These are phyloP conservation scores for Delichon dasypus DNA, from an alignment of 2,797 vertebrate genomes.

Conservation along the genomic window DNA sequence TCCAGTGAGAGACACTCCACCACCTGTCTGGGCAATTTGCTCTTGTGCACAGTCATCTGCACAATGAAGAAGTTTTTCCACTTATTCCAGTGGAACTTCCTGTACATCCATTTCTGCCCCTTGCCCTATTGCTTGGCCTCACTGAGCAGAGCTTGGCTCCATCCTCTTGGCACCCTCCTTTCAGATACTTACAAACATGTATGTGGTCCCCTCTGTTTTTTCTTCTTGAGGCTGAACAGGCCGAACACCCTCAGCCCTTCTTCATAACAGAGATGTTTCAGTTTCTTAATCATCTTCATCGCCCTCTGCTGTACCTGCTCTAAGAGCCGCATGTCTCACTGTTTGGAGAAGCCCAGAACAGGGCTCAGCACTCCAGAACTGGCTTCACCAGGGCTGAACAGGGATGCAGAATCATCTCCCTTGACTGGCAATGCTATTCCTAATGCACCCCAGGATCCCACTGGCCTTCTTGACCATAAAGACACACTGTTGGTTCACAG, in stretches of 20 bases:
- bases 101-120: neutral
- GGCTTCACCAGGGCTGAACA: neutral
- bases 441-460: neutral
- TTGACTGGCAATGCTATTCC: accelerated
- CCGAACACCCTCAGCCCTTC: neutral
- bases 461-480: neutral
- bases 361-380: neutral
- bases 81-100: neutral
- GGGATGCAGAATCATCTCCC: neutral
- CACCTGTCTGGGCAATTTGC: neutral
- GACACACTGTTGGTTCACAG: neutral
- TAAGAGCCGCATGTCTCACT: neutral
- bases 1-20: no score
- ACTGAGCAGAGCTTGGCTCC: accelerated
- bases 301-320: neutral
- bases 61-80: neutral
- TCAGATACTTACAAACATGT: neutral
- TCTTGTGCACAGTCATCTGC: accelerated
- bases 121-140: neutral
- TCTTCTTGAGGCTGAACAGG: neutral
- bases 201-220: accelerated
- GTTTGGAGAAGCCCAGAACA: neutral
- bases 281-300: neutral
- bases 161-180: neutral
- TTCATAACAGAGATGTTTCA: neutral